phyloP scores from a whole-genome alignment of 2,888 invertebrate species.

The Epinotia nisella region DNA sequence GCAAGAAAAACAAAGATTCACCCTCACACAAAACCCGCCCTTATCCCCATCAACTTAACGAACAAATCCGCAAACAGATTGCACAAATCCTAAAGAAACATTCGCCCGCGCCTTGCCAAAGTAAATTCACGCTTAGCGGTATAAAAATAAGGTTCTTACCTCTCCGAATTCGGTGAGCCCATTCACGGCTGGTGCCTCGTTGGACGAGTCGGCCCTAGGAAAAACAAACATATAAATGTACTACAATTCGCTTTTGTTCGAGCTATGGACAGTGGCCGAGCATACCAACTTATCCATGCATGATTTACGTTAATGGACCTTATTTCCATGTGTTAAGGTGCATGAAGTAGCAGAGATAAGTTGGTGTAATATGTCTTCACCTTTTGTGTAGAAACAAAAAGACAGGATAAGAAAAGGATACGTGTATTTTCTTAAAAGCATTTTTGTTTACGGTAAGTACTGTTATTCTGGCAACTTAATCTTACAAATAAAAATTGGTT shows the following conservation, averaged over 20 bases:
- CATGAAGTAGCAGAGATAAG: background rate
- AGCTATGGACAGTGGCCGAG: conserved; percentile 17
- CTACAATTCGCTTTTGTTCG: conserved; percentile 32
- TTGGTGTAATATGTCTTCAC: conserved; percentile 12
- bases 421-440: background rate
- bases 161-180: conserved; percentile 82
- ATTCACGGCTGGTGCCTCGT: conserved; percentile 75
- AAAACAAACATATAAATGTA: conserved; percentile 67
- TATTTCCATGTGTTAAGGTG: background rate
- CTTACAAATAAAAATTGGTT: too few species aligned
- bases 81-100: conserved; percentile 11
- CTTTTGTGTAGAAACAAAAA: conserved; percentile 17
- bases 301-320: background rate
- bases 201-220: conserved; percentile 83
- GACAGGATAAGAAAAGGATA: background rate
- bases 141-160: conserved; percentile 63
- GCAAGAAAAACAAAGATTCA: conserved; percentile 25
- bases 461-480: too few species aligned
- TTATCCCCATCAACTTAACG: background rate
- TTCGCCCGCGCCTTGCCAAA: conserved; percentile 17
- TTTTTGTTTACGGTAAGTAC: background rate
- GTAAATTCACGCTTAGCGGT: conserved; percentile 9
- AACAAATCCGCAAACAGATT: background rate
- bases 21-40: background rate
- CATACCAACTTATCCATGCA: conserved; percentile 14